A percentile compares a stretch with the other conserved stretches of the same genome.
phyloP scores from a whole-genome alignment of 2,888 invertebrate genomes.

The Zaprionus obscuricornis region DNA sequence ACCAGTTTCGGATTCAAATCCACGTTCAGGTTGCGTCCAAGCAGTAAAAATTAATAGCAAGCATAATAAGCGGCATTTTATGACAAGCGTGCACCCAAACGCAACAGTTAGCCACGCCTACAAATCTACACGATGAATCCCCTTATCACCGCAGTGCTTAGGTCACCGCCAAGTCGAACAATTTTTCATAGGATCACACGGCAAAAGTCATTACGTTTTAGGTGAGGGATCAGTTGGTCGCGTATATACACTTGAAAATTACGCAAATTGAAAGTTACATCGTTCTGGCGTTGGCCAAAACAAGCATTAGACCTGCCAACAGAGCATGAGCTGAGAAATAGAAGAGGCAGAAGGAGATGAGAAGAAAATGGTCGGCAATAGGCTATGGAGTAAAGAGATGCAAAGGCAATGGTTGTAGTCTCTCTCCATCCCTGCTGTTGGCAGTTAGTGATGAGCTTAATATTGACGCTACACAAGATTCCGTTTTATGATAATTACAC shows the following conservation, averaged over 20 bases:
- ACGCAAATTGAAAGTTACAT: conserved; percentile 78
- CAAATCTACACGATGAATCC: not conserved
- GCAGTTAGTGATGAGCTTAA: conserved; percentile 54
- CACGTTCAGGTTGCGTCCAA: conserved; percentile 49
- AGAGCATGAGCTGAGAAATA: not conserved
- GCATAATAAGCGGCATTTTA: conserved; percentile 80
- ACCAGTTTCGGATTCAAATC: not conserved
- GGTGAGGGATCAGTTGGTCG: conserved; percentile 72
- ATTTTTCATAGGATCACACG: conserved; percentile 58
- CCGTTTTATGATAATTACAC: conserved; percentile 74
- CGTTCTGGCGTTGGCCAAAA: conserved; percentile 52
- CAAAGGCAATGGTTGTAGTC: not conserved
- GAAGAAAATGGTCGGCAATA: too few species aligned
- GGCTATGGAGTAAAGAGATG: too few species aligned
- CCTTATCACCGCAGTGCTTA: conserved; percentile 4
- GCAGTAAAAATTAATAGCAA: conserved; percentile 80
- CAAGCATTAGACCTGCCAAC: conserved; percentile 27
- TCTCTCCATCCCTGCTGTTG: not conserved
- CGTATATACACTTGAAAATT: conserved; percentile 63
- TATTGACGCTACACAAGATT: conserved; percentile 70
- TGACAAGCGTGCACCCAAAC: conserved; percentile 75
- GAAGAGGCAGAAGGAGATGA: too few species aligned
- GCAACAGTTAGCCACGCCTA: conserved; percentile 56
- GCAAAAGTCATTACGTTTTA: conserved; percentile 67
- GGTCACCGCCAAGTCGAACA: conserved; percentile 14